phyloP scores from a whole-genome alignment of 2,113 vertebrate species.

The Bucco capensis region DNA sequence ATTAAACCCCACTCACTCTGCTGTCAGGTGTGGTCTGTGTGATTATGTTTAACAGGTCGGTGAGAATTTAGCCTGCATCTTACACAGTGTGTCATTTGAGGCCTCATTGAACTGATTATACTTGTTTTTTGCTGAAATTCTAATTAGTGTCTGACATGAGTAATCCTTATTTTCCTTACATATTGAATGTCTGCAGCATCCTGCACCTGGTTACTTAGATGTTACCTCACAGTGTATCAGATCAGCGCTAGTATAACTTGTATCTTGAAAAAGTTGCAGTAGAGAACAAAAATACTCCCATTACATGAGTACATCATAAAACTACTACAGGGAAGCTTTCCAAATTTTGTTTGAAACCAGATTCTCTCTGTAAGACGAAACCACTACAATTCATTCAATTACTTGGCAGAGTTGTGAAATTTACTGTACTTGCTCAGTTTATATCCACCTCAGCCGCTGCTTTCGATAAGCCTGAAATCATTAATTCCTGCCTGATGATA shows the following conservation, averaged over 20 bases:
- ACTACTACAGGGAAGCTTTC: background rate
- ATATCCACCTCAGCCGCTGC: background rate
- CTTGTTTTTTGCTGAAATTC: background rate
- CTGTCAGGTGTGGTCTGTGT: background rate
- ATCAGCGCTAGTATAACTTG: background rate
- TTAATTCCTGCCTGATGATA: background rate
- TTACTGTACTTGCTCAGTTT: background rate
- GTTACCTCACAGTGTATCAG: background rate
- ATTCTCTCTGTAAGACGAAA: background rate
- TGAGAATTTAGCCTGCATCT: background rate
- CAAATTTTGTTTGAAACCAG: background rate
- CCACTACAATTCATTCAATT: background rate
- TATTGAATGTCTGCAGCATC: background rate
- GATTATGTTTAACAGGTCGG: background rate
- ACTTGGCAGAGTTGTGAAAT: background rate
- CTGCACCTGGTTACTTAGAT: background rate
- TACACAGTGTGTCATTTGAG: background rate
- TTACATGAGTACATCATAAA: background rate
- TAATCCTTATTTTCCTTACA: background rate
- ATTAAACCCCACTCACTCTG: background rate
- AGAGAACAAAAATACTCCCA: background rate
- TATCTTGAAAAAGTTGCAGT: background rate
- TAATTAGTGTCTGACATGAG: background rate
- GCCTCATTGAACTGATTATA: background rate
- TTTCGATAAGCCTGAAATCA: background rate